These are phyloP conservation scores for Mesitornis unicolor DNA, from an alignment of 2,113 vertebrate species.

Conservation along the genomic window DNA sequence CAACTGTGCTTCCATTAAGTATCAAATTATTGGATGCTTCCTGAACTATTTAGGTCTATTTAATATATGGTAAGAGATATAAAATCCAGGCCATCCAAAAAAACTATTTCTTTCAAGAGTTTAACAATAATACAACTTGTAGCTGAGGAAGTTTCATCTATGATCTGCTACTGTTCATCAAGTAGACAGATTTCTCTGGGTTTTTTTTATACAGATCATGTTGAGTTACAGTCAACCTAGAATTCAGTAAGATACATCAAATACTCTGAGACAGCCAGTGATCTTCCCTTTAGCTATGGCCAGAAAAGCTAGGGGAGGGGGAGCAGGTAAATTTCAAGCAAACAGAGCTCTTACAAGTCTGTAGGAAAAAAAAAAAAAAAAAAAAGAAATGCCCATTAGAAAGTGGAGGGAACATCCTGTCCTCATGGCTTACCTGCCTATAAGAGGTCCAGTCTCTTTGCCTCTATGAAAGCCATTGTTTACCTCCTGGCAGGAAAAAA, in stretches of 20 bases:
- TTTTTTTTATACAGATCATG: not conserved
- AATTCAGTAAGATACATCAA: not conserved
- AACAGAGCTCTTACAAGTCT: not conserved
- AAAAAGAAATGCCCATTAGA: not conserved
- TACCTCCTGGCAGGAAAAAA: not conserved
- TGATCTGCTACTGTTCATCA: not conserved
- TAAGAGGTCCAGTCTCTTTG: not conserved
- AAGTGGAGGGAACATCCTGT: accelerated
- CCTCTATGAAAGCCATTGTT: not conserved
- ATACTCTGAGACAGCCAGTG: not conserved
- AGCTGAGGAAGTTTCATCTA: not conserved
- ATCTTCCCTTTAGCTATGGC: not conserved
- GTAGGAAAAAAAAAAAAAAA: not conserved
- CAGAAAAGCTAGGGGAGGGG: not conserved
- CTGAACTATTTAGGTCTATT: not conserved
- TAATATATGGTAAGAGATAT: not conserved
- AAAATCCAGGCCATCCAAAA: not conserved
- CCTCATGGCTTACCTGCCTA: not conserved
- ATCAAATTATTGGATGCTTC: not conserved
- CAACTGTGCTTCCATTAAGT: not conserved
- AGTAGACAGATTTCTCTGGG: not conserved
- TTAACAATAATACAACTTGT: not conserved
- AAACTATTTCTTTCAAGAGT: not conserved
- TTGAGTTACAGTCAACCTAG: not conserved
- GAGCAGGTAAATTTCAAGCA: not conserved